These are phyloP conservation scores for Protula sp. DNA, from an alignment of 2,888 invertebrate species.

Conservation along the genomic window DNA sequence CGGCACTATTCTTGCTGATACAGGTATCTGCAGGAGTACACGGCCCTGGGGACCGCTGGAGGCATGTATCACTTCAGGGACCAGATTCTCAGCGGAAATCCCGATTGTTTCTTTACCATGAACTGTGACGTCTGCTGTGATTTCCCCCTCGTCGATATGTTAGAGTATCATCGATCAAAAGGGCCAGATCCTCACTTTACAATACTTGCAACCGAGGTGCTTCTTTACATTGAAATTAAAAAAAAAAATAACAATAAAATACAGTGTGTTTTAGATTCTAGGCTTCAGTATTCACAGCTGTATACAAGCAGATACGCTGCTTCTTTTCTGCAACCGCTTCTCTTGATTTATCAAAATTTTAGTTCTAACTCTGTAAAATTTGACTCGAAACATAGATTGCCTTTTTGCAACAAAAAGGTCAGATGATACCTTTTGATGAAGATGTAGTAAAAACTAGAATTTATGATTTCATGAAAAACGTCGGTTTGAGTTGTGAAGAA, in stretches of 20 bases:
- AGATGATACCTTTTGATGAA: no score
- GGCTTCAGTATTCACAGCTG: no score
- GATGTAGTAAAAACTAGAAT: no score
- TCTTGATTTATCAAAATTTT: no score
- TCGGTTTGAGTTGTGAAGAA: not conserved
- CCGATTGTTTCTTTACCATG: constrained; percentile 84
- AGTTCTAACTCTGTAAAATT: no score
- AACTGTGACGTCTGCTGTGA: constrained; percentile 98
- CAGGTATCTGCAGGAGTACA: constrained; percentile 92
- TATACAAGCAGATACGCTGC: no score
- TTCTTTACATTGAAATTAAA: no score
- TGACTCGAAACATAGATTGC: no score
- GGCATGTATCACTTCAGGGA: constrained; percentile 96
- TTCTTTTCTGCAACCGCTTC: no score
- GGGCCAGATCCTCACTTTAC: constrained; percentile 59
- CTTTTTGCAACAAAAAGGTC: no score
- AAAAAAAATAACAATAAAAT: not conserved
- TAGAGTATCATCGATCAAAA: constrained; percentile 41
- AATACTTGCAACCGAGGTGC: constrained; percentile 70
- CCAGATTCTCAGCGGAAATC: constrained; percentile 81
- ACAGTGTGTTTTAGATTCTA: not conserved
- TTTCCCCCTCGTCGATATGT: constrained; percentile 81
- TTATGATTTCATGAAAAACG: no score
- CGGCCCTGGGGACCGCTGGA: constrained; percentile 90
- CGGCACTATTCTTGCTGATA: no score